Conservation (phyloP, 2,113 vertebrate genomes). For the Crotophaga sulcirostris region DNA sequence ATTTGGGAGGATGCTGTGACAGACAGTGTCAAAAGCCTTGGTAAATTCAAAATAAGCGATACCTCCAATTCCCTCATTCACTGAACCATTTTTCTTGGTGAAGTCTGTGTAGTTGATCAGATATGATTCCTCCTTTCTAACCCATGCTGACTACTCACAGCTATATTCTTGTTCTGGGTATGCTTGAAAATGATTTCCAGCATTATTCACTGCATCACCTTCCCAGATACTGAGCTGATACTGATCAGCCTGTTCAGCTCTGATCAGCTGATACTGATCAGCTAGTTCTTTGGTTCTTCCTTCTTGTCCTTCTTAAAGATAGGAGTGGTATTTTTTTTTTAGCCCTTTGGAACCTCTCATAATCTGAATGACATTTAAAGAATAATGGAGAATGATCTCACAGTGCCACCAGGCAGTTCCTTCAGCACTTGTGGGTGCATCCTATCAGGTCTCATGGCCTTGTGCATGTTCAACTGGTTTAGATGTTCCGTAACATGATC, state of each 20-base stretch:
- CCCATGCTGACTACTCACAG: neutral
- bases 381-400: neutral
- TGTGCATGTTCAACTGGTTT: neutral
- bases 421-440: neutral
- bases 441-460: too few relatives aligned
- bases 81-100: neutral
- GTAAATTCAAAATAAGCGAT: neutral
- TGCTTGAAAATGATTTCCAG: neutral
- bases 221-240: neutral
- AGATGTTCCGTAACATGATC: neutral
- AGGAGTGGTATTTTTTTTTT: neutral
- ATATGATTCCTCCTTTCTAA: neutral
- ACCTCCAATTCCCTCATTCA: neutral
- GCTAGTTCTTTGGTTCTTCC: neutral
- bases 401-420: neutral
- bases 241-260: too few relatives aligned
- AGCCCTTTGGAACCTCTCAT: neutral
- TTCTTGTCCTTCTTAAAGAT: too few relatives aligned
- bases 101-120: neutral
- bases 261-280: neutral
- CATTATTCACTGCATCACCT: neutral
- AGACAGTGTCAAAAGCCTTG: neutral
- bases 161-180: neutral
- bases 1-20: too few relatives aligned
- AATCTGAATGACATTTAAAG: neutral